Conservation (phyloP, 1,140 invertebrate species). For the Branchinecta lindahli region DNA sequence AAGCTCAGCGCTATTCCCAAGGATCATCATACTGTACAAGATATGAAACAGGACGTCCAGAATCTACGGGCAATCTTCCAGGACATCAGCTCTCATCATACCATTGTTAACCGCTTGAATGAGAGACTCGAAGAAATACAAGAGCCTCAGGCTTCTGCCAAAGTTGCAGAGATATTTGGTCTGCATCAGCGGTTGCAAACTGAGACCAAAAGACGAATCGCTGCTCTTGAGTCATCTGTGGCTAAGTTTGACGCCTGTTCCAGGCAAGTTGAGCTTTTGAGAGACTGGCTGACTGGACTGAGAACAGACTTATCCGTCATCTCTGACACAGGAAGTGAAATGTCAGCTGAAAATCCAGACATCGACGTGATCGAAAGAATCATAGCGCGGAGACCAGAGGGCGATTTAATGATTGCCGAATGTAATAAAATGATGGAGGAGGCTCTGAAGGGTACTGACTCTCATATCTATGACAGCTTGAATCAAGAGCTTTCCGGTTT, state of each 20-base stretch:
- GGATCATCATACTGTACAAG: conserved; percentile 53
- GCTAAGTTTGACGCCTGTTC: conserved; percentile 51
- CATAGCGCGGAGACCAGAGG: conserved; percentile 50
- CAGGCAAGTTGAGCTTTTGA: conserved; percentile 52
- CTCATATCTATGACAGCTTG: conserved; percentile 54
- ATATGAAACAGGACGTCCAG: conserved; percentile 70
- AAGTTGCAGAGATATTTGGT: conserved; percentile 47
- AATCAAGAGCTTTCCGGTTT: conserved; percentile 53
- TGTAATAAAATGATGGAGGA: conserved; percentile 52
- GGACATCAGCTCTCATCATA: conserved; percentile 63
- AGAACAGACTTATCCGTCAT: conserved; percentile 48
- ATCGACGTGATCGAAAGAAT: conserved; percentile 55
- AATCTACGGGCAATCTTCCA: conserved; percentile 54
- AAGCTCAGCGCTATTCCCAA: conserved; percentile 35
- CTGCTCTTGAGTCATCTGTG: conserved; percentile 35
- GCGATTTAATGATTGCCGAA: conserved; percentile 49
- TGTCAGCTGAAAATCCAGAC: conserved; percentile 55
- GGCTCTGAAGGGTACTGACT: conserved; percentile 59
- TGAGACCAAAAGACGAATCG: conserved; percentile 50
- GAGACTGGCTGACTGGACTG: conserved; percentile 53
- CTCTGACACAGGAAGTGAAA: conserved; percentile 48
- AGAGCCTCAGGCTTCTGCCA: conserved; percentile 54
- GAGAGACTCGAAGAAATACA: conserved; percentile 53
- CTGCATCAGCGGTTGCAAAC: conserved; percentile 48
- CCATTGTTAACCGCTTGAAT: conserved; percentile 56